Conservation (phyloP, 2,113 vertebrate species). For the Orthonyx spaldingii region DNA sequence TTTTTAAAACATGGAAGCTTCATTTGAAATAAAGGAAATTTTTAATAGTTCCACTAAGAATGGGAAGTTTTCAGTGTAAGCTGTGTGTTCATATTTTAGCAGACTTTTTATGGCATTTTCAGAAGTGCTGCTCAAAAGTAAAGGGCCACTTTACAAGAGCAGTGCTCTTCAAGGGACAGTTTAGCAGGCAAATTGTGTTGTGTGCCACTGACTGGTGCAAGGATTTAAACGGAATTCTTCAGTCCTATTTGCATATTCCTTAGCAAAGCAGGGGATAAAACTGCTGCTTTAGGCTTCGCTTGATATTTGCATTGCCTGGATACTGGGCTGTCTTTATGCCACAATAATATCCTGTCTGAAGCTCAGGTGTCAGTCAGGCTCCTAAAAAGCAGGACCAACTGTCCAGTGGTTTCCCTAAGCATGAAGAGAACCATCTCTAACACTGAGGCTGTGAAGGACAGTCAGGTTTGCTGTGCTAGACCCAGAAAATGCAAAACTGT, state of each 20-base stretch:
- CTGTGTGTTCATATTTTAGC: neutral
- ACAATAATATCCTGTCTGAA: neutral
- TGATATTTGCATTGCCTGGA: neutral
- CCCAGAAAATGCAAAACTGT: neutral
- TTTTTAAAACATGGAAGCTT: neutral
- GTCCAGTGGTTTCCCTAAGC: neutral
- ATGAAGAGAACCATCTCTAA: neutral
- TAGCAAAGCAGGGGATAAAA: neutral
- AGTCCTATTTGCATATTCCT: neutral
- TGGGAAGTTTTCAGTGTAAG: neutral
- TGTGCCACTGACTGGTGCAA: neutral
- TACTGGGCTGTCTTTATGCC: neutral
- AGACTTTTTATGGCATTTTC: neutral
- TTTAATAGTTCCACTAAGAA: neutral
- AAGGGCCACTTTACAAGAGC: neutral
- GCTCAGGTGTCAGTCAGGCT: neutral
- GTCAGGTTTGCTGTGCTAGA: neutral
- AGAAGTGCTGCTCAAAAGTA: neutral
- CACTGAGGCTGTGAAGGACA: neutral
- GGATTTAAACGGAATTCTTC: neutral
- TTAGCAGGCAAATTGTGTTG: neutral
- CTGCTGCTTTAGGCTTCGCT: neutral
- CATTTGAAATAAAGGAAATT: neutral
- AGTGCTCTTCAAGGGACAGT: neutral
- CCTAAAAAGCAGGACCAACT: neutral